Conservation (phyloP, 2,888 invertebrate species). For the Tetropium fuscum region DNA sequence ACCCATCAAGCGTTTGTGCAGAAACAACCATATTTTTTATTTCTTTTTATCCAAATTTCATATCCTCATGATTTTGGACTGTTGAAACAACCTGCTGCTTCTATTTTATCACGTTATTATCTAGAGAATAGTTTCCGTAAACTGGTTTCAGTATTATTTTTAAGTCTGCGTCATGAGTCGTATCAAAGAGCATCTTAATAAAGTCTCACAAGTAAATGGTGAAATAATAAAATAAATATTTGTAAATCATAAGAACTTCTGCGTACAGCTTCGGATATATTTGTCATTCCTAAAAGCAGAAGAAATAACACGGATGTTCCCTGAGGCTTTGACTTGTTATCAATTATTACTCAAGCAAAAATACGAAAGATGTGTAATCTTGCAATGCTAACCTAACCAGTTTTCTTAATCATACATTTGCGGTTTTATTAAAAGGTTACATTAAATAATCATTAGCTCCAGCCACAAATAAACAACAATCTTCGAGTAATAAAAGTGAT, state of each 20-base stretch:
- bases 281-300: conserved; percentile 12
- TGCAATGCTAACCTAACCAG: conserved; percentile 2
- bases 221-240: conserved; percentile 9
- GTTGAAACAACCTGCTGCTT: too few relatives aligned
- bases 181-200: conserved; percentile 1
- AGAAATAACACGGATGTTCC: conserved; percentile 12
- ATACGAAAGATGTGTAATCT: conserved; percentile 2
- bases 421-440: conserved; percentile 9
- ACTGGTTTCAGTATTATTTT: conserved; percentile 1
- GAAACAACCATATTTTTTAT: too few relatives aligned
- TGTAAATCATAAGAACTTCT: neutral
- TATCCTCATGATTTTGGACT: too few relatives aligned
- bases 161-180: neutral
- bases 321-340: neutral
- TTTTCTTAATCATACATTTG: conserved; percentile 7
- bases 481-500: conserved; percentile 5
- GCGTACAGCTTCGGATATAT: neutral
- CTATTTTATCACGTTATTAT: too few relatives aligned
- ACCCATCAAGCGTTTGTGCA: too few relatives aligned
- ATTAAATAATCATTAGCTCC: neutral
- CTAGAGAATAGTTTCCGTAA: too few relatives aligned
- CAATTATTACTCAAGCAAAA: conserved; percentile 4
- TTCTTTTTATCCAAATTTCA: too few relatives aligned
- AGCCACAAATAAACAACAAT: neutral
- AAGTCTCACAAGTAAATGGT: neutral